Evolutionary conservation across 2,797 vertebrate species (phyloP).

Genomic region (Pantherophis vulpinus): DNA sequence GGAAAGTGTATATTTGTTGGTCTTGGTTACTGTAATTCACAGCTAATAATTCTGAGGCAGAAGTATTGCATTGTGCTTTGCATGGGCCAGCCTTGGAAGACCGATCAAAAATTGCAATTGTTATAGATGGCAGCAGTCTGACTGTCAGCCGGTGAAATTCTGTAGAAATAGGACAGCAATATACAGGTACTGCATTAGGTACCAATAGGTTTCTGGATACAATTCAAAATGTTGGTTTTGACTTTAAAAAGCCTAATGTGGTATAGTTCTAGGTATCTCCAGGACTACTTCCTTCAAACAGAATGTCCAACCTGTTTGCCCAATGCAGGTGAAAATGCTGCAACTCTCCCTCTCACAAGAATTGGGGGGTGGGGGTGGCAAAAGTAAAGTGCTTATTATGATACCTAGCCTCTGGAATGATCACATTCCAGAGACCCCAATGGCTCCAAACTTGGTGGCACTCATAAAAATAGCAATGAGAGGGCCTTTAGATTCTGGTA

Average conservation of each 20-base stretch:
- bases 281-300: not conserved
- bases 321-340: not conserved
- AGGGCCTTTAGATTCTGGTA: not conserved
- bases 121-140: not conserved
- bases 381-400: not conserved
- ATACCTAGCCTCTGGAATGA: not conserved
- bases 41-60: not conserved
- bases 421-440: not conserved
- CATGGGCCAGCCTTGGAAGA: not conserved
- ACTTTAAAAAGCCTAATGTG: not conserved
- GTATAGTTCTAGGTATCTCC: not conserved
- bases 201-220: not conserved
- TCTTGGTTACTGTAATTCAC: not conserved
- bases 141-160: not conserved
- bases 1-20: not conserved
- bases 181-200: not conserved
- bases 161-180: not conserved
- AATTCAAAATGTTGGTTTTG: not conserved
- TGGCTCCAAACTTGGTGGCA: not conserved
- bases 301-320: not conserved
- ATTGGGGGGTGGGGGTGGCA: too few species aligned
- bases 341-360: not conserved
- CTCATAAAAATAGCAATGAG: not conserved
- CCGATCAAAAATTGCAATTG: not conserved
- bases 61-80: not conserved